phyloP scores from a whole-genome alignment of 2,888 invertebrate species.

The Pyrocoelia pectoralis region DNA sequence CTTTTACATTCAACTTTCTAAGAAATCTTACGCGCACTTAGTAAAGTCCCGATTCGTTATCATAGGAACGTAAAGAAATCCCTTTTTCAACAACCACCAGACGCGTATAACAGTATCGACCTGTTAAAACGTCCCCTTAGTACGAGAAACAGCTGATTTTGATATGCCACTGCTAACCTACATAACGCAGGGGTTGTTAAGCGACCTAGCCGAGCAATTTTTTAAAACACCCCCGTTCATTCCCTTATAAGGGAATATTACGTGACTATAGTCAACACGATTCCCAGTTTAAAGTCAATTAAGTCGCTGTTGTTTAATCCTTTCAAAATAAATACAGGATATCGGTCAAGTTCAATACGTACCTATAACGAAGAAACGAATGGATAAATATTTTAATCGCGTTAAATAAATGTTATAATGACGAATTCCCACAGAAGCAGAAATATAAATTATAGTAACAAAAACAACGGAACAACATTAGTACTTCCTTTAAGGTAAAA shows the following conservation, averaged over 20 bases:
- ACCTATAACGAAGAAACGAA: background rate
- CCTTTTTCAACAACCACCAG: constrained; percentile 18
- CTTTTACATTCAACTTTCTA: too few relatives aligned
- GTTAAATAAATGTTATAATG: constrained; percentile 18
- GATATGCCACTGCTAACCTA: constrained; percentile 36
- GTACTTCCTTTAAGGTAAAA: constrained; percentile 39
- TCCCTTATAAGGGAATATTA: too few relatives aligned
- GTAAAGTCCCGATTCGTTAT: background rate
- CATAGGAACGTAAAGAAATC: constrained; percentile 4
- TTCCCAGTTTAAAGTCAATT: too few relatives aligned
- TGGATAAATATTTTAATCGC: background rate
- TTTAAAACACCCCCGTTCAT: constrained; percentile 11
- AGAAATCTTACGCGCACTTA: too few relatives aligned
- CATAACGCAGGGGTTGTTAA: constrained; percentile 29
- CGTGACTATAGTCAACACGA: background rate
- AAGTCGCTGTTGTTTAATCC: too few relatives aligned
- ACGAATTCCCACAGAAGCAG: constrained; percentile 25
- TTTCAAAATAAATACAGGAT: too few relatives aligned
- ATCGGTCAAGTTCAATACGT: too few relatives aligned
- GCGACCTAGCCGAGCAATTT: constrained; percentile 21
- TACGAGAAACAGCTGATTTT: constrained; percentile 33
- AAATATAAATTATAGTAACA: constrained; percentile 28
- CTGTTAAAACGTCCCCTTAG: constrained; percentile 31
- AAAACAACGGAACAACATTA: constrained; percentile 41
- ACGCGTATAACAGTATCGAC: constrained; percentile 30